phyloP scores from a whole-genome alignment of 1,140 invertebrate genomes.

The Euwallacea similis region DNA sequence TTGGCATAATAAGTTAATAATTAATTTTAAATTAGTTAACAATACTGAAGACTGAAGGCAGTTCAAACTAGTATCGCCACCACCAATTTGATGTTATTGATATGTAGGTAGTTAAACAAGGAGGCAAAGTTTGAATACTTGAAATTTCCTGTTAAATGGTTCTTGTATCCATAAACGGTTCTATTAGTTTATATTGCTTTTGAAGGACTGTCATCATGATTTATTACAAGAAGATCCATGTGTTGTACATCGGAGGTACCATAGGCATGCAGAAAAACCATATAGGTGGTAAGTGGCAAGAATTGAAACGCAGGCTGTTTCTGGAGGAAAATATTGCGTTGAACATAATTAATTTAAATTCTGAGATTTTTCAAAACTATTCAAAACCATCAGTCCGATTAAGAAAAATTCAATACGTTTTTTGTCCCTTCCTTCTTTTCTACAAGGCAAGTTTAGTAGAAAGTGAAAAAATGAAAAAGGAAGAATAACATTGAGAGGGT shows the following conservation, averaged over 20 bases:
- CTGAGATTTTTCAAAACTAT: neutral
- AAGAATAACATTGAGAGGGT: too few relatives aligned
- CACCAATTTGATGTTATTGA: too few relatives aligned
- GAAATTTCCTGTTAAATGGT: too few relatives aligned
- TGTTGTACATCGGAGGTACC: constrained; percentile 86
- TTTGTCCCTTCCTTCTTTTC: neutral
- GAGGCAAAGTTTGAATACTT: too few relatives aligned
- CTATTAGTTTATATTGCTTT: too few relatives aligned
- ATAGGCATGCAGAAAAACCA: constrained; percentile 84
- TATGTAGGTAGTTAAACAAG: too few relatives aligned
- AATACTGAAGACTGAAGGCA: too few relatives aligned
- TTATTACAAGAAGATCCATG: constrained; percentile 60
- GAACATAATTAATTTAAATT: neutral
- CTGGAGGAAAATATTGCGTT: too few relatives aligned
- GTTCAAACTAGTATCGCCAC: too few relatives aligned
- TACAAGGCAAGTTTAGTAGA: neutral
- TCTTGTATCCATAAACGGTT: too few relatives aligned
- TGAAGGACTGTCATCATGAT: constrained; percentile 4
- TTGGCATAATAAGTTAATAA: too few relatives aligned
- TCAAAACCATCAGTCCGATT: neutral
- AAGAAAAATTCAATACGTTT: neutral
- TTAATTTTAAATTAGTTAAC: too few relatives aligned
- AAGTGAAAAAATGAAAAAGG: neutral
- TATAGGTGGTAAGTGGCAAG: constrained; percentile 63
- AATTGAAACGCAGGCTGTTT: neutral